Evolutionary conservation across 2,888 invertebrate genomes (phyloP), one percentile per base, ranked within the genome.

Genomic region (Anagyrus pseudococci): DNA sequence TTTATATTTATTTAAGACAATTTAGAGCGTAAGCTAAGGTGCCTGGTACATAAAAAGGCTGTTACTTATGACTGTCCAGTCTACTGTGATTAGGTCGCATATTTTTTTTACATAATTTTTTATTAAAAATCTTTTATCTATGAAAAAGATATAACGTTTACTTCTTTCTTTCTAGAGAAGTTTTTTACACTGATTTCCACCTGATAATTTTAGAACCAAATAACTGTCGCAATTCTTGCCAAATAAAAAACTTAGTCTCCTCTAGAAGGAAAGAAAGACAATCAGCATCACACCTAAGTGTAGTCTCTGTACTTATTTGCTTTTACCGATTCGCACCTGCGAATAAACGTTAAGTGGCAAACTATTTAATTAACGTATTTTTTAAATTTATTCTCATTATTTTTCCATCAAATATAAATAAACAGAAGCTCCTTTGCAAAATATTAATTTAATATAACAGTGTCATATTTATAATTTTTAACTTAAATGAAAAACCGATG

Each of bases 81-180:
- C 73, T 72, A 75, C 76, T 78, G 77, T 78, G 79, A 79, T 79
- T 77, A 72, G 76, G 75, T 75, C 74, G 75, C 75, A 75, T 76
- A 75, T 75, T 73, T 72, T 73, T 64, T 68, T 64, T 44, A 49
- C 29, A 43, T 67, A 67, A 66, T 65, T 68, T 69, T 58, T 69
- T 64, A 49, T 49, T 55, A 49, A 13, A 40, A 22, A 4, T 49
- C 22, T 3, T 48, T 29, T 41, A 33, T 46, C 7, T 50, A 55
- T 29, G 46, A 43, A 23, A 58, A 37, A 4, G 2, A 37, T 13
- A 13, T n/a, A n/a, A n/a, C n/a, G n/a, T n/a, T n/a, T n/a, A n/a
- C n/a, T n/a, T n/a, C n/a, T n/a, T n/a, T n/a, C n/a, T n/a, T n/a
- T n/a, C n/a, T n/a, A n/a, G n/a, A n/a, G n/a, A n/a, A n/a, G n/a